phyloP scores from a whole-genome alignment of 2,888 invertebrate genomes.

The Watsonalla cultraria region DNA sequence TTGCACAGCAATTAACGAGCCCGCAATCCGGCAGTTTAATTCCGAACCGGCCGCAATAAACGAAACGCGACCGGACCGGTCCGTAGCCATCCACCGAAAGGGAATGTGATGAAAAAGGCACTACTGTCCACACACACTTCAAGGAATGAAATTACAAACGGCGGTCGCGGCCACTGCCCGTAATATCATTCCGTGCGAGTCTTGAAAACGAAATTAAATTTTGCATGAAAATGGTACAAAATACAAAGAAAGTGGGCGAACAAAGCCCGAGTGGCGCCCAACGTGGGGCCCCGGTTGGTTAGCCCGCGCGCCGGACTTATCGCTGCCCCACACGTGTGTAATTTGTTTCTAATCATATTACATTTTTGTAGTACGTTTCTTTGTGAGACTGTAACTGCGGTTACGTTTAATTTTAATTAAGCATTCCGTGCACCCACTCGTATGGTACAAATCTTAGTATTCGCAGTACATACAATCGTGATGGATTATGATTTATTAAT shows the following conservation, averaged over 20 bases:
- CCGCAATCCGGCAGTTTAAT: conserved; percentile 71
- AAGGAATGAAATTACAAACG: conserved; percentile 72
- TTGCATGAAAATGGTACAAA: conserved; percentile 76
- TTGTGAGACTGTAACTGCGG: conserved; percentile 26
- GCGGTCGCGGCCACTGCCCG: conserved; percentile 60
- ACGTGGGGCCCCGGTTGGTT: conserved; percentile 60
- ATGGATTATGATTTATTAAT: conserved; percentile 1
- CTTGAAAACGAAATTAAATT: conserved; percentile 79
- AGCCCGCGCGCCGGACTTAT: conserved; percentile 47
- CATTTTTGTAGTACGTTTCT: conserved; percentile 48
- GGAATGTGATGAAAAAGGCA: conserved; percentile 77
- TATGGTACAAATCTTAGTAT: conserved; percentile 5
- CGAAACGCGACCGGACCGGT: conserved; percentile 49
- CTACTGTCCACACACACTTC: conserved; percentile 75
- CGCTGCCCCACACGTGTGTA: conserved; percentile 52
- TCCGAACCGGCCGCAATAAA: conserved; percentile 68
- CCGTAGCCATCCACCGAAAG: conserved; percentile 58
- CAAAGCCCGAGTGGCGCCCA: conserved; percentile 66
- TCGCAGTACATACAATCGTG: conserved; percentile 1
- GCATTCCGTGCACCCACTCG: conserved; percentile 21
- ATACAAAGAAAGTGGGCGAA: conserved; percentile 75
- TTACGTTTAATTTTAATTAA: conserved; percentile 44
- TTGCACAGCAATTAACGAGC: conserved; percentile 71
- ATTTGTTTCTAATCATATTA: conserved; percentile 76
- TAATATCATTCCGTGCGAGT: conserved; percentile 77